Conservation (phyloP, 35 echinoderm and acorn worm species). For the Heliocidaris erythrogramma region DNA sequence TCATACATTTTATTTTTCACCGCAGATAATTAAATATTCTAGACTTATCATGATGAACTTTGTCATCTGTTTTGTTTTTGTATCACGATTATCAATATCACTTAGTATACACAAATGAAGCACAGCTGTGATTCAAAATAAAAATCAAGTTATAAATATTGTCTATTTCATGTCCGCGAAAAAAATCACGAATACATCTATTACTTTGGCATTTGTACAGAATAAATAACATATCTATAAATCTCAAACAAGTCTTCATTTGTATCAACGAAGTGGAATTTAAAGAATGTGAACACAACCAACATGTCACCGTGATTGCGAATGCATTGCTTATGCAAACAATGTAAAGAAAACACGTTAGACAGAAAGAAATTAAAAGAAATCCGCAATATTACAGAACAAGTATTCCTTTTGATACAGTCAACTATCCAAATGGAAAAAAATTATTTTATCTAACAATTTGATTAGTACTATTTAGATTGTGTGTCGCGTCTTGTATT, state of each 20-base stretch:
- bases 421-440: background rate
- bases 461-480: background rate
- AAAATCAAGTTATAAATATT: background rate
- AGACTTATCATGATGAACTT: background rate
- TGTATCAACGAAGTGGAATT: background rate
- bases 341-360: background rate
- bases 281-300: background rate
- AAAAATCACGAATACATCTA: background rate
- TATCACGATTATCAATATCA: background rate
- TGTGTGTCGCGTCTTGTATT: background rate
- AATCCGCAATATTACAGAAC: background rate
- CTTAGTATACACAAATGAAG: background rate
- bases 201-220: slow-evolving; percentile 33
- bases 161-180: background rate
- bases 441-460: background rate
- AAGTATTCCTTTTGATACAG: background rate
- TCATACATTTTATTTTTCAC: background rate
- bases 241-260: background rate
- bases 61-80: background rate
- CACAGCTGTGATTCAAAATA: background rate
- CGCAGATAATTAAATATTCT: background rate
- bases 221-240: slow-evolving; percentile 30
- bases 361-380: background rate
- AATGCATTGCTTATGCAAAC: background rate
- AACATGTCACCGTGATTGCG: background rate